These are phyloP conservation scores for Drosophila merina DNA, from an alignment of 2,888 invertebrate species.

Conservation along the genomic window DNA sequence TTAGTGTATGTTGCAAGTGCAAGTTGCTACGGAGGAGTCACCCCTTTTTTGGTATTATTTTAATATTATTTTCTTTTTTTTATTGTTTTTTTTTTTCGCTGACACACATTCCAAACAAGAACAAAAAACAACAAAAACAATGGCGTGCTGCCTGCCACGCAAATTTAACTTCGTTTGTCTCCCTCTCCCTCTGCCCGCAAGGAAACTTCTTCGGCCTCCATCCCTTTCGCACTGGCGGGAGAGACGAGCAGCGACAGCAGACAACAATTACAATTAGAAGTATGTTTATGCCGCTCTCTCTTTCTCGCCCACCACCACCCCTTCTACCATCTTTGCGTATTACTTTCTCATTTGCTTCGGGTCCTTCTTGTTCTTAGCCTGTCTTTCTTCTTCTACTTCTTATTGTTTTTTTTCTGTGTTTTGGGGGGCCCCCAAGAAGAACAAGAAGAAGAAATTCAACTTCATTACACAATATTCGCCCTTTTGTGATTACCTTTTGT, in stretches of 20 bases:
- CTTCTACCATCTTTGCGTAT: constrained; percentile 7
- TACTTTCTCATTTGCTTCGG: constrained; percentile 42
- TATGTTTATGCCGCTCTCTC: constrained; percentile 58
- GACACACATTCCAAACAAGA: constrained; percentile 58
- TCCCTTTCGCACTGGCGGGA: neutral
- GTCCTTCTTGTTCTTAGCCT: neutral
- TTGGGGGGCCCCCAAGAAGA: neutral
- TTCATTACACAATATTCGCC: constrained; percentile 79
- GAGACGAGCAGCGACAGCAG: constrained; percentile 15
- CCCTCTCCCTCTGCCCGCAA: neutral
- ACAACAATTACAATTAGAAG: constrained; percentile 66
- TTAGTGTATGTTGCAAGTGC: constrained; percentile 37
- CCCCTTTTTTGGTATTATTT: constrained; percentile 10
- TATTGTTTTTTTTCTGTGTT: constrained; percentile 1
- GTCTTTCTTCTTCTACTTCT: constrained; percentile 14
- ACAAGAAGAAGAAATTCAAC: constrained; percentile 47
- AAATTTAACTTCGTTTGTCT: constrained; percentile 32
- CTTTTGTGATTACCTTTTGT: constrained; percentile 44
- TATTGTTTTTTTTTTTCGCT: constrained; percentile 31
- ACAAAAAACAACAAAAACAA: constrained; percentile 23
- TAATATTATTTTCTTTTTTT: constrained; percentile 4
- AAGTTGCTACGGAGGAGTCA: constrained; percentile 6
- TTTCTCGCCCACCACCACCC: constrained; percentile 8
- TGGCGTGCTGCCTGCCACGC: constrained; percentile 25
- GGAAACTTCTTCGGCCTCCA: neutral